Conservation (phyloP, 2,113 vertebrate genomes). For the Machaerirhynchus nigripectus region DNA sequence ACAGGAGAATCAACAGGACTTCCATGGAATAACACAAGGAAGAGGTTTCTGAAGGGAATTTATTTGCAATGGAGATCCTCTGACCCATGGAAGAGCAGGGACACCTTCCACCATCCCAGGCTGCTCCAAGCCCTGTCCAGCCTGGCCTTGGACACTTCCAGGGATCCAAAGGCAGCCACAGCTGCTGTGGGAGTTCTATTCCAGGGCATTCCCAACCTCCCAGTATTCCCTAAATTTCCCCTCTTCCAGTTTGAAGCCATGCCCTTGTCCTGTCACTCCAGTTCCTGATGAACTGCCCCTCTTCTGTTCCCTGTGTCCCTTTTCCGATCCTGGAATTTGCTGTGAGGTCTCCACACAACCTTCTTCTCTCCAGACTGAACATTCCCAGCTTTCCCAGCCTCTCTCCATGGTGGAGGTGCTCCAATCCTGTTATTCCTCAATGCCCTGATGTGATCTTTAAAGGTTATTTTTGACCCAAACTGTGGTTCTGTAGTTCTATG, state of each 20-base stretch:
- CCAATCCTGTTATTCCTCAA: not conserved
- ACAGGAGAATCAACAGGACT: not conserved
- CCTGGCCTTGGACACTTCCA: not conserved
- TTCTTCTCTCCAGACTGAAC: not conserved
- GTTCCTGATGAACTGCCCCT: no score
- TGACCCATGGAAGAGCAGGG: not conserved
- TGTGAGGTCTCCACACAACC: not conserved
- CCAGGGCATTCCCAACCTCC: fast-evolving
- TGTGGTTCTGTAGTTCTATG: not conserved
- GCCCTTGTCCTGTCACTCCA: not conserved
- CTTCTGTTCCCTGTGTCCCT: not conserved
- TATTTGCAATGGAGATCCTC: not conserved
- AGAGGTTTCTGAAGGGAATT: not conserved
- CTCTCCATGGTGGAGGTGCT: no score
- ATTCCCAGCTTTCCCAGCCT: not conserved
- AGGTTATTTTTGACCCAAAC: not conserved
- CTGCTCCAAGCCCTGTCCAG: fast-evolving
- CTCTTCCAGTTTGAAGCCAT: not conserved
- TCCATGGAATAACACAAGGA: not conserved
- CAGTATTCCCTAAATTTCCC: not conserved
- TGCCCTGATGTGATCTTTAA: not conserved
- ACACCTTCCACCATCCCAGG: fast-evolving
- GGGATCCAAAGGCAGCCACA: not conserved
- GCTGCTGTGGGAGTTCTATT: fast-evolving
- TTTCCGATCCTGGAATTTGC: not conserved